phyloP scores from a whole-genome alignment of 2,888 invertebrate species.

The Sceliomorpha sp. region DNA sequence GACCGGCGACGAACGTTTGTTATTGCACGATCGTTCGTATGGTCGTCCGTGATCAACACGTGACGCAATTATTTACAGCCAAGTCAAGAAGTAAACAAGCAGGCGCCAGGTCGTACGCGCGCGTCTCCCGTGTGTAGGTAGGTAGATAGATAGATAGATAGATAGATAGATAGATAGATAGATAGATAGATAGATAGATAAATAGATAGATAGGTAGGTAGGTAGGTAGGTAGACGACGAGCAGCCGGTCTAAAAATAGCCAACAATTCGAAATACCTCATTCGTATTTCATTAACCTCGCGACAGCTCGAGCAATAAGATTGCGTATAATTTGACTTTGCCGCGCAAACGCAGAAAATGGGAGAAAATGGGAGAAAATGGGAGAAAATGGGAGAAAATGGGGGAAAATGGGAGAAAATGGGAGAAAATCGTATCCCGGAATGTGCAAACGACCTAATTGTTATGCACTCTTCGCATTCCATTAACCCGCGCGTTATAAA shows the following conservation, averaged over 20 bases:
- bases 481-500: slow-evolving; percentile 22
- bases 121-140: no score
- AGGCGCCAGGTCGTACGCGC: slow-evolving; percentile 2
- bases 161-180: background rate
- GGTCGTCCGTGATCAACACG: background rate
- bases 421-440: no score
- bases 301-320: slow-evolving; percentile 31
- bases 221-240: background rate
- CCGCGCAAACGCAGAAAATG: slow-evolving; percentile 11
- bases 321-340: slow-evolving; percentile 41
- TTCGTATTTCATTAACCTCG: slow-evolving; percentile 49
- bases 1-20: background rate
- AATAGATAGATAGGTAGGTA: background rate
- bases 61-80: slow-evolving; percentile 38
- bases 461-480: slow-evolving; percentile 25
- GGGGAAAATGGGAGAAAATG: no score
- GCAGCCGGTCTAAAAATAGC: slow-evolving; percentile 24
- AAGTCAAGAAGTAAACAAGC: slow-evolving; percentile 48
- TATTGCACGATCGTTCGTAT: background rate
- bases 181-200: background rate
- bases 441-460: slow-evolving; percentile 18
- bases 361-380: no score
- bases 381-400: no score
- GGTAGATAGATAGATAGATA: background rate
- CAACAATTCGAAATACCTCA: slow-evolving; percentile 38